These are phyloP conservation scores for Mesoclemmys tuberculata DNA, from an alignment of 2,113 vertebrate species.

Conservation along the genomic window DNA sequence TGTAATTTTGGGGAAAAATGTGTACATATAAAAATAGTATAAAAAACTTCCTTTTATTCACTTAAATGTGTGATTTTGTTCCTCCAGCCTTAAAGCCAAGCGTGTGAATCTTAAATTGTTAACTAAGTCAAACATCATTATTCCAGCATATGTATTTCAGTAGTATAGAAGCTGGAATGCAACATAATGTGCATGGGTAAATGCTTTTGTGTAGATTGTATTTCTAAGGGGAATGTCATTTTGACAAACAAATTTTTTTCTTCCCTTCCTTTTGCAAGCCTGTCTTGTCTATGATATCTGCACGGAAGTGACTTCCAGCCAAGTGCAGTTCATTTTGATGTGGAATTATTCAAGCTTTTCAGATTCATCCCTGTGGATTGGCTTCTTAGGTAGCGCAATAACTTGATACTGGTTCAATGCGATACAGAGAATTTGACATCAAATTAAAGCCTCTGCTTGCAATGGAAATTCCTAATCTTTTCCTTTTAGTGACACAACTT, in stretches of 20 bases:
- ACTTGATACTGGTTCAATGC: not conserved
- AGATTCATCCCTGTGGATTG: slow-evolving; percentile 2
- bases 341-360: slow-evolving; percentile 54
- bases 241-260: slow-evolving; percentile 32
- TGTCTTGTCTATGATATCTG: slow-evolving; percentile 14
- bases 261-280: not conserved
- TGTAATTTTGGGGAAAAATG: not conserved
- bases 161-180: not conserved
- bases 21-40: not conserved
- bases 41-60: not conserved
- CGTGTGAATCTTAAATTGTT: not conserved
- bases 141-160: not conserved
- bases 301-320: not conserved
- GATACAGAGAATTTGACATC: not conserved
- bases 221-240: slow-evolving; percentile 44
- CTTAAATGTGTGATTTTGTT: not conserved
- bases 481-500: not conserved
- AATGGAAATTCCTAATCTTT: not conserved
- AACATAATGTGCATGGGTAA: not conserved
- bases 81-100: slow-evolving; percentile 37
- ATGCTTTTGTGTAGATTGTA: not conserved
- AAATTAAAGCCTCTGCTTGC: not conserved
- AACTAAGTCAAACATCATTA: slow-evolving; percentile 49
- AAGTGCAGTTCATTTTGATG: slow-evolving; percentile 10
- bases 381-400: not conserved